Evolutionary conservation across 1,140 invertebrate genomes (phyloP), one percentile per base, ranked within the genome.

Genomic region (Drosophila punjabiensis): DNA sequence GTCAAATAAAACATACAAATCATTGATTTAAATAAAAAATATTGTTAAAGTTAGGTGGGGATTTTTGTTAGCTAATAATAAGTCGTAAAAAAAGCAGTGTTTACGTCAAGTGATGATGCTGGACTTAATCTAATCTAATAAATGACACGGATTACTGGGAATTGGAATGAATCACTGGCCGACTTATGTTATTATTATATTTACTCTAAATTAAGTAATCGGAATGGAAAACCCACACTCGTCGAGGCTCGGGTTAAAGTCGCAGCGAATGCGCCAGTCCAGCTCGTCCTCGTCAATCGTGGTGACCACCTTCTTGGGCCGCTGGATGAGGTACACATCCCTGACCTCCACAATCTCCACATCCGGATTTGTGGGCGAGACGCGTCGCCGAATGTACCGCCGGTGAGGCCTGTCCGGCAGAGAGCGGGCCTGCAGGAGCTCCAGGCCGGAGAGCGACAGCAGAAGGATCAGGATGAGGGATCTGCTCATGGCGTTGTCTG

Each of bases 301-400:
- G 4, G 16, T 6, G 3, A 74, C 37, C 24, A 75, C 68, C 69
- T 75, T 75, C 56, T 74, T 75, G 56, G 71, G 71, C 0, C 84
- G 80, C 7, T 59, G 39, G 2, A 79, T 39, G 20, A 39, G 56
- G 52, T 60, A 89, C 16, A 88, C 62, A 8, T 83, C 59, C 13
- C 48, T 76, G 47, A 88, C 78, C 70, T 88, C 84, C 30, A 69
- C 63, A 0, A 84, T 58, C 18, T 69, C 67, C 30, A 79, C 48
- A 3, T 81, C 56, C 20, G 65, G 68, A 32, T 75, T 33, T 0
- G 58, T 18, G 18, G 61, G 60, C 0, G 63, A 65, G 6, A 62
- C 24, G 0, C 77, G 68, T 6, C 55, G 48, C 4, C 84, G 69
- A 2, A 64, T 16, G 11, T 14, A 88, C 4, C 77, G 66, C 28